These are phyloP conservation scores for Scaptomyza flava DNA, from an alignment of 2,888 invertebrate species.

Conservation along the genomic window DNA sequence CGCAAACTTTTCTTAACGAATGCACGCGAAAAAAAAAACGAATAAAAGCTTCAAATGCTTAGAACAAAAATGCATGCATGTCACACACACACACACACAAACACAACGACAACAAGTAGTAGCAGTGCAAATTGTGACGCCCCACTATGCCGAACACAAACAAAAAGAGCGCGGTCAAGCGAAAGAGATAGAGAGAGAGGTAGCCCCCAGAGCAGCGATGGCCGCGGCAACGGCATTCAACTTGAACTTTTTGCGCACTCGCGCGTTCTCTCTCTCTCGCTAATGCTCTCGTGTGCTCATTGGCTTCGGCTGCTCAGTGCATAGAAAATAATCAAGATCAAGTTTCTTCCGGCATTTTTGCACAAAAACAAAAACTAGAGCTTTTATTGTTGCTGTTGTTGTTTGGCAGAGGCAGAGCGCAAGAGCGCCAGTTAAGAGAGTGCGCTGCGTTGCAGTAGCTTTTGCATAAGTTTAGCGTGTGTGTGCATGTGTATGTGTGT, in stretches of 20 bases:
- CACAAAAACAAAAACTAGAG: conserved; percentile 67
- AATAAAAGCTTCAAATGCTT: conserved; percentile 54
- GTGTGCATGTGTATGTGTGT: conserved; percentile 12
- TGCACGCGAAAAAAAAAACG: conserved; percentile 43
- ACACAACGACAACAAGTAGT: conserved; percentile 30
- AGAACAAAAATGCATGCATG: conserved; percentile 54
- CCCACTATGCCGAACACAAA: conserved; percentile 43
- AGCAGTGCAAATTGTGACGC: conserved; percentile 62
- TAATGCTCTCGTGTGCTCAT: conserved; percentile 32
- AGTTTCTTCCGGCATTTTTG: conserved; percentile 81
- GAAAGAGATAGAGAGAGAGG: conserved; percentile 20
- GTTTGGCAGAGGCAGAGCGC: conserved; percentile 28
- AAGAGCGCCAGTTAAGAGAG: conserved; percentile 38
- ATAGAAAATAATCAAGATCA: conserved; percentile 80
- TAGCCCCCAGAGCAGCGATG: conserved; percentile 35
- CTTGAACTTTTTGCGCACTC: conserved; percentile 79
- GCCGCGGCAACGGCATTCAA: conserved; percentile 75
- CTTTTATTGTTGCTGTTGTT: conserved; percentile 43
- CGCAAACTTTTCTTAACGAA: conserved; percentile 41
- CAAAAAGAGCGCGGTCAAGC: conserved; percentile 18
- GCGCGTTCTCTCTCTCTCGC: conserved; percentile 24
- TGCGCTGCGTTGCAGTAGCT: conserved; percentile 34
- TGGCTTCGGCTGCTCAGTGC: conserved; percentile 39
- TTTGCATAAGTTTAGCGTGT: conserved; percentile 37
- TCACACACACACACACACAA: conserved; percentile 28